phyloP scores from a whole-genome alignment of 2,113 vertebrate species.

The Neolamprologus cancellatus region DNA sequence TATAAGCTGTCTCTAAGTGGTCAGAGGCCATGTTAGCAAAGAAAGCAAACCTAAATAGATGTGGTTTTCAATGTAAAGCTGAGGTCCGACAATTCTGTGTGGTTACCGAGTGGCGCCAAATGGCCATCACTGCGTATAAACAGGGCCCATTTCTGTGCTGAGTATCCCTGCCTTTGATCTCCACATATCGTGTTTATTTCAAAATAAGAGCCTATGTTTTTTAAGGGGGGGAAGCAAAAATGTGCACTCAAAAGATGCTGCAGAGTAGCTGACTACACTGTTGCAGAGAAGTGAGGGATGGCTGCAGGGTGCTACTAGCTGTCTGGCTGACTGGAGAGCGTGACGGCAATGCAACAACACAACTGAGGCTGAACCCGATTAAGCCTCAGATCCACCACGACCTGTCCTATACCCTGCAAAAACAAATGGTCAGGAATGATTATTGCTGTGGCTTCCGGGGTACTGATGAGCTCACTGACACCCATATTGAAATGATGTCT shows the following conservation, averaged over 20 bases:
- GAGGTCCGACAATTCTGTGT: conserved; percentile 53
- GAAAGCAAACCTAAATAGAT: conserved; percentile 69
- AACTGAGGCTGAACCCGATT: background rate
- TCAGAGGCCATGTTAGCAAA: conserved; percentile 57
- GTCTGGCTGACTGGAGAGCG: background rate
- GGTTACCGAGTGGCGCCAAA: conserved; percentile 60
- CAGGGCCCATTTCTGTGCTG: conserved; percentile 39
- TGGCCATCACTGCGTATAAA: conserved; percentile 50
- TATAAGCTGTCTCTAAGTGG: conserved; percentile 53
- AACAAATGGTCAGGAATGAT: background rate
- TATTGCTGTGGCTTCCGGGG: background rate
- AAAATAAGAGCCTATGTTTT: background rate
- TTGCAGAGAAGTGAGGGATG: background rate
- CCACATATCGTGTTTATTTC: conserved; percentile 1
- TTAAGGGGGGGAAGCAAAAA: background rate
- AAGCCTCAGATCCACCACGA: background rate
- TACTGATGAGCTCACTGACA: background rate
- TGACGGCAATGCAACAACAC: background rate
- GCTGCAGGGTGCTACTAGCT: background rate
- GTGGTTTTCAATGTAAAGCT: conserved; percentile 67
- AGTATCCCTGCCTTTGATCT: conserved; percentile 37
- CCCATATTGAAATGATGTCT: background rate
- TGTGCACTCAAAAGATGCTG: background rate
- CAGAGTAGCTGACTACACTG: background rate
- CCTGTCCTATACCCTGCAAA: background rate